Conservation (phyloP, 2,888 invertebrate species). For the Yponomeuta cagnagella region DNA sequence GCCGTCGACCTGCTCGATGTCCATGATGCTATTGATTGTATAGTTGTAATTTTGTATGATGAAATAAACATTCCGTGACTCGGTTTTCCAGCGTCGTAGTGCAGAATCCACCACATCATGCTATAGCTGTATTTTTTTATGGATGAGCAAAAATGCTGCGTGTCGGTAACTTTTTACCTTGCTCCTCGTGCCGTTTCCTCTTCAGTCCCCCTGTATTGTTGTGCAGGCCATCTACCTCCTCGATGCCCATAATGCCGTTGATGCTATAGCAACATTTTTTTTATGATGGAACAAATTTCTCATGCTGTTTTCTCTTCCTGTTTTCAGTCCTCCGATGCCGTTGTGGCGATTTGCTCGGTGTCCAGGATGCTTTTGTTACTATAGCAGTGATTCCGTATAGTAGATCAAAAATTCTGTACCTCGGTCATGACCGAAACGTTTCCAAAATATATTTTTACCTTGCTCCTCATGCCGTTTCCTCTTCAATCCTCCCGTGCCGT, state of each 20-base stretch:
- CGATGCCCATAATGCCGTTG: conserved; percentile 94
- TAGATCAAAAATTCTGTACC: no score
- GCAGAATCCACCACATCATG: no score
- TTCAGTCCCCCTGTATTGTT: conserved; percentile 57
- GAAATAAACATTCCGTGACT: no score
- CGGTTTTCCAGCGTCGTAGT: no score
- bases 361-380: background rate
- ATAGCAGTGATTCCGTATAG: background rate
- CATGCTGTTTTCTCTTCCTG: background rate
- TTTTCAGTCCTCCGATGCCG: background rate
- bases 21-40: no score
- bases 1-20: background rate
- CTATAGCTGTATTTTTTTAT: no score
- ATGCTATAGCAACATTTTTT: conserved; percentile 84
- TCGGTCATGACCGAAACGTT: no score
- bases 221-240: conserved; percentile 53
- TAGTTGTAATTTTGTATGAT: no score
- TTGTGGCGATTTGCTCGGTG: background rate
- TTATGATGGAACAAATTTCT: background rate
- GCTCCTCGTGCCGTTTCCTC: conserved; percentile 89
- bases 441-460: conserved; percentile 68
- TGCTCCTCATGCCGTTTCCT: conserved; percentile 90
- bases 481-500: conserved; percentile 46
- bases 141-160: no score
- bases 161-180: conserved; percentile 72